Evolutionary conservation across 2,888 invertebrate species (phyloP).

Genomic region (Apantesis nais): DNA sequence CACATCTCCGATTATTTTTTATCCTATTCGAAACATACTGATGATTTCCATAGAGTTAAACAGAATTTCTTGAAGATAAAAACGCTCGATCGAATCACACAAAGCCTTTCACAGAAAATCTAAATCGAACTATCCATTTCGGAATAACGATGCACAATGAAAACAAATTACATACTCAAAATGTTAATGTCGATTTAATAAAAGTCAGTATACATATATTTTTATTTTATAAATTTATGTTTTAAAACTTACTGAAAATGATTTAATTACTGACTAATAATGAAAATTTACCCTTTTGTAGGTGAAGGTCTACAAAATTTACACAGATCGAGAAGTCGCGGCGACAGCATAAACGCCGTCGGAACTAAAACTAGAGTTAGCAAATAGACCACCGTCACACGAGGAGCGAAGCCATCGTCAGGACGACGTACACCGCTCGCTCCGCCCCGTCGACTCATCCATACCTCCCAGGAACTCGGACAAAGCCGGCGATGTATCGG

Average conservation of each 20-base stretch:
- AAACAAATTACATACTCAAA: not conserved
- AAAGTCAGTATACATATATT: not conserved
- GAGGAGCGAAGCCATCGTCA: conserved; percentile 25
- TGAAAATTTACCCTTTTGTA: conserved; percentile 54
- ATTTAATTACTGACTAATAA: not conserved
- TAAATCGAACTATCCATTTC: not conserved
- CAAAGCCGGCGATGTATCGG: conserved; percentile 62
- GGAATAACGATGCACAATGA: not conserved
- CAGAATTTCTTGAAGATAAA: not conserved
- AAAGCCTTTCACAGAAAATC: not conserved
- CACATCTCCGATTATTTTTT: not conserved
- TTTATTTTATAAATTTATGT: too few species aligned
- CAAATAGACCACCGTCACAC: conserved; percentile 65
- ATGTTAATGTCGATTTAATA: not conserved
- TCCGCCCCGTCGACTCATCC: conserved; percentile 40
- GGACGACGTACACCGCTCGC: conserved; percentile 50
- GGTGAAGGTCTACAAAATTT: conserved; percentile 89
- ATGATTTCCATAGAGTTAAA: not conserved
- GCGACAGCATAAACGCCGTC: conserved; percentile 91
- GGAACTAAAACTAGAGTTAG: conserved; percentile 84
- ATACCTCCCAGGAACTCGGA: conserved; percentile 45
- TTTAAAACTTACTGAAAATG: not conserved
- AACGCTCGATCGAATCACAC: not conserved
- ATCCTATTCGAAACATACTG: not conserved
- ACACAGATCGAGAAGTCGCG: conserved; percentile 92